Evolutionary conservation across 2,113 vertebrate species (phyloP), one percentile per base, ranked within the genome.

Genomic region (Oryzias melastigma): DNA sequence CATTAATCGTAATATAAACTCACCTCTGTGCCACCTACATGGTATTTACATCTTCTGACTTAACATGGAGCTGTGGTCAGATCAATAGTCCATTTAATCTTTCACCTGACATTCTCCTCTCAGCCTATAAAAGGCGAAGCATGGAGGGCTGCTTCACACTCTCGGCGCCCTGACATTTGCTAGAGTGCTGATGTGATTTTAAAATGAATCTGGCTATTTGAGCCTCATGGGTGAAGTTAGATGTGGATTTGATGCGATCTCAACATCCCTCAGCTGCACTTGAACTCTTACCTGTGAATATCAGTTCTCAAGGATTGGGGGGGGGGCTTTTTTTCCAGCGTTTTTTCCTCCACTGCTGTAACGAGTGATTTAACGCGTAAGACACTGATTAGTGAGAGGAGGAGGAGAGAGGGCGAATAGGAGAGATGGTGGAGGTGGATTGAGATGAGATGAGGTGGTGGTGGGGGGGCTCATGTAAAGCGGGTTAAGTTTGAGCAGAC

Each of bases 181-280:
- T 5, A 5, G 57, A 40, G n/a, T 57, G 41, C 59, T 68, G 49
- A 25, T 59, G 56, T 55, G 52, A 25, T 44, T 78, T 81, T 80
- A 76, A 80, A 70, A 71, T 51, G 56, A 79, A 77, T 73, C 52
- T 27, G 41, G 56, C 66, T 29, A 47, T 74, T 76, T 71, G 20
- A 56, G 65, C 78, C 75, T 71, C 73, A 43, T 52, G 63, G 67
- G 63, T 71, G 62, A 78, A 49, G 69, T 75, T 61, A 58, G 71
- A 73, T 71, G 25, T 59, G 63, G 55, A 75, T 75, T 73, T 76
- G 76, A 81, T 79, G 62, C 58, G 73, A 81, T 78, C 53, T 69
- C 65, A 71, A 67, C 20, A 54, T 58, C 71, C 63, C 68, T 72
- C 42, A 57, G 75, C 68, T 47, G 56, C 71, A 74, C 62, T 84